phyloP scores from a whole-genome alignment of 2,113 vertebrate species.

The Corythaeola cristata region DNA sequence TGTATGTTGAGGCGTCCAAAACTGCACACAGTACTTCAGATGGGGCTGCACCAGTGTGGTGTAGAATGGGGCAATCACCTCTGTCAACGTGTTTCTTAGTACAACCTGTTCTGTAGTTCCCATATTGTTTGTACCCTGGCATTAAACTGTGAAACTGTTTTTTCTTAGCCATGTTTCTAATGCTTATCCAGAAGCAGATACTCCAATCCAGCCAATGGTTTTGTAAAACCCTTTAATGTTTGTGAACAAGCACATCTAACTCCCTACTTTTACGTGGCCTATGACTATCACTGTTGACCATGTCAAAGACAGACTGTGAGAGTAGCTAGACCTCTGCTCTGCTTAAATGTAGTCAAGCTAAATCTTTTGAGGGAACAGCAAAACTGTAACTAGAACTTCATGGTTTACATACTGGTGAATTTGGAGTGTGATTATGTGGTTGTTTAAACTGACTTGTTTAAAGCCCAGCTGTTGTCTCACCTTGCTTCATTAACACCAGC shows the following conservation, averaged over 20 bases:
- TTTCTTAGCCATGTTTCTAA: background rate
- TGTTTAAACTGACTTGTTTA: background rate
- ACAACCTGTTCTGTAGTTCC: background rate
- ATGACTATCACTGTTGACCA: fast-evolving
- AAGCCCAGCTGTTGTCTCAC: background rate
- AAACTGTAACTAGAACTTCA: background rate
- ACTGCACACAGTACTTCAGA: background rate
- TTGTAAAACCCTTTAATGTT: background rate
- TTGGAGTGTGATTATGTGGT: background rate
- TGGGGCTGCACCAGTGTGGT: too few species aligned
- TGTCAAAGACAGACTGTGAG: background rate
- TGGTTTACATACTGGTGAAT: background rate
- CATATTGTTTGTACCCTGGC: background rate
- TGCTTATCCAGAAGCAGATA: background rate
- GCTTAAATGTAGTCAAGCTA: background rate
- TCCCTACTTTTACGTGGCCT: background rate
- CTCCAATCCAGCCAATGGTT: background rate
- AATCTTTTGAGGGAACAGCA: background rate
- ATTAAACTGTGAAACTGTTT: background rate
- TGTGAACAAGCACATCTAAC: background rate
- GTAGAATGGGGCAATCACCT: background rate
- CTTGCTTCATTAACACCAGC: background rate
- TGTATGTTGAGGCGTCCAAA: background rate
- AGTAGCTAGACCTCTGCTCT: background rate
- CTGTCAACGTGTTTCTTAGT: background rate